Evolutionary conservation across 1,140 invertebrate species (phyloP), one percentile per base, ranked within the genome.

Genomic region (Brachionus asplanchnoidis): DNA sequence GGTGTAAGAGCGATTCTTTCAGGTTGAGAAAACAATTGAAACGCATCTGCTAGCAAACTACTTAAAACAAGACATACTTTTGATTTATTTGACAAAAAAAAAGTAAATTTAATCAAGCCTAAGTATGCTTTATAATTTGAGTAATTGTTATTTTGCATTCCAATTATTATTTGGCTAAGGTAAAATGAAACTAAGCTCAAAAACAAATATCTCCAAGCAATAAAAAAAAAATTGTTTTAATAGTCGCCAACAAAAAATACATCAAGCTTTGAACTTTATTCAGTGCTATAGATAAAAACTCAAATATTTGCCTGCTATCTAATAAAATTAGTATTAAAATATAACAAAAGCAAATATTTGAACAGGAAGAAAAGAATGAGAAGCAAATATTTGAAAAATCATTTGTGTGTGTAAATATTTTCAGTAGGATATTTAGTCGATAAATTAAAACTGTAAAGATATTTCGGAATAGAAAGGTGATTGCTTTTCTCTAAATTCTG

Each of bases 281-380:
- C 26, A 68, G n/a, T 23, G 9, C 28, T 68, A n/a, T 73, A 73
- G 40, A 42, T 42, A 42, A 73, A 46, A 17, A 40, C 32, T 73
- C 40, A 73, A 73, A 73, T 73, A 73, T 73, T 73, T 73, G 68
- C 9, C 17, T 14, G 40, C 68, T 42, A 73, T 73, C 40, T 73
- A 73, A 73, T 73, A 42, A 73, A 73, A 73, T 73, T 73, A 73
- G 68, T 42, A 32, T n/a, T 68, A 68, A 68, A 68, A 32, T 26
- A 73, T 73, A 42, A 68, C 32, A n/a, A 73, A 14, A 73, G 17
- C 17, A 73, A 73, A 73, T 73, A 73, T 73, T 73, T 73, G 68
- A 44, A 73, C 68, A 73, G 68, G 68, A 73, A 73, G 53, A 40
- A 73, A 73, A 36, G 68, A 73, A 73, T 73, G 68, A 73, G 68